Conservation (phyloP, 2,888 invertebrate genomes). For the Cheilosia impressa region DNA sequence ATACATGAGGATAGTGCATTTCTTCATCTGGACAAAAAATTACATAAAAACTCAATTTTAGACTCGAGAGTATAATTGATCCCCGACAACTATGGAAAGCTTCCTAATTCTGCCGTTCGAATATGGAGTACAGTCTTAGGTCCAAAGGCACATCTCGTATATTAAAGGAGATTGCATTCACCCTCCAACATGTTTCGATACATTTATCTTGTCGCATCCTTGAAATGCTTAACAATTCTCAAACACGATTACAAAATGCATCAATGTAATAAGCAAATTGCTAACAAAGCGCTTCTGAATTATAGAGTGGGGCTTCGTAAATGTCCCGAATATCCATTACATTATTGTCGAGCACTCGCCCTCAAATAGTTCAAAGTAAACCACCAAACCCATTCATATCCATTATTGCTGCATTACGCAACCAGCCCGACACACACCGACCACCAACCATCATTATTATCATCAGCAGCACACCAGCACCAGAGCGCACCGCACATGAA, state of each 20-base stretch:
- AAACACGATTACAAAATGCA: not conserved
- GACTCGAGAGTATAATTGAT: no score
- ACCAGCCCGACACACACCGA: conserved; percentile 24
- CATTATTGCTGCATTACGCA: conserved; percentile 41
- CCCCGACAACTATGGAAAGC: no score
- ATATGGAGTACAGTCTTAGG: no score
- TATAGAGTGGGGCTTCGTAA: not conserved
- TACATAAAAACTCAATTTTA: no score
- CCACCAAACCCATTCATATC: conserved; percentile 21
- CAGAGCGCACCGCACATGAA: conserved; percentile 24
- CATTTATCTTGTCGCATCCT: no score
- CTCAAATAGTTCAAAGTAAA: conserved; percentile 22
- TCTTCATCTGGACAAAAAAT: not conserved
- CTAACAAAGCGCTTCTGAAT: not conserved
- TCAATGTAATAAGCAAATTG: not conserved
- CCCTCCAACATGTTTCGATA: no score
- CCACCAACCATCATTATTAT: conserved; percentile 5
- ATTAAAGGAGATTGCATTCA: no score
- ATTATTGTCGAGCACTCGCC: not conserved
- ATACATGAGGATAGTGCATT: not conserved
- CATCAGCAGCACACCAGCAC: not conserved
- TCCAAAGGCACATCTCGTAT: no score
- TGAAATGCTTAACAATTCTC: no score
- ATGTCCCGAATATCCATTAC: conserved; percentile 14
- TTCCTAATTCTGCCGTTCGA: no score